Base-by-base conservation (phyloP, 2,113 vertebrate genomes). In the Eclectus roratus region DNA sequence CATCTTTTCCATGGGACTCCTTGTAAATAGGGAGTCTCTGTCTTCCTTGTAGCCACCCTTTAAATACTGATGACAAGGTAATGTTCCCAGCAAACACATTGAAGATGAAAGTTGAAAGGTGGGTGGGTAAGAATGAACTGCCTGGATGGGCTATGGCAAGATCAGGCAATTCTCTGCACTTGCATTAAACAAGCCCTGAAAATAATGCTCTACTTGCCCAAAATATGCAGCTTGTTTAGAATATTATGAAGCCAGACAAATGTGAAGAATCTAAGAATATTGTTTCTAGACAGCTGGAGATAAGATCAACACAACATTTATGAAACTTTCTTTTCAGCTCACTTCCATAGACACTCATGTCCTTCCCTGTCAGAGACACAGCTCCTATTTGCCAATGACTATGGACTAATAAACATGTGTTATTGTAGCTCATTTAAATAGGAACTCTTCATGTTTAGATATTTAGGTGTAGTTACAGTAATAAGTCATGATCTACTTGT, bases 341-440 rank as follows among this genome's bases (percentile, higher is more conserved):
- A 6, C 28, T 47, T 19, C 41, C 25, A 24, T 0, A 53, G 58
- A 16, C 17, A 10, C 25, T 35, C 3, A 0, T 3, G 16, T 12
- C 66, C 41, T 20, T 16, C 0, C 16, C 58, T n/a, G 23, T 23
- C 74, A 9, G 24, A 56, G 61, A 16, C 39, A 12, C 3, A 11
- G 66, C 14, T 80, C 35, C 7, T 17, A 3, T 21, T 15, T 13
- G 58, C 50, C 31, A 11, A 3, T 11, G 35, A 3, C 4, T 13
- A 25, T 7, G 25, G 17, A 20, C 35, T 17, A 24, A 7, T 9
- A 21, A 35, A 10, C 15, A 5, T 13, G 1, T 6, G 18, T 31
- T 17, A 20, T 11, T 31, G 49, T 3, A 21, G 20, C 6, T 35
- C 35, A 27, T 9, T n/a, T 14, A 49, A 18, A 31, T 1, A 9